Conservation (phyloP, 92 coral and sea anemone species). For the Parazoanthus swiftii region DNA sequence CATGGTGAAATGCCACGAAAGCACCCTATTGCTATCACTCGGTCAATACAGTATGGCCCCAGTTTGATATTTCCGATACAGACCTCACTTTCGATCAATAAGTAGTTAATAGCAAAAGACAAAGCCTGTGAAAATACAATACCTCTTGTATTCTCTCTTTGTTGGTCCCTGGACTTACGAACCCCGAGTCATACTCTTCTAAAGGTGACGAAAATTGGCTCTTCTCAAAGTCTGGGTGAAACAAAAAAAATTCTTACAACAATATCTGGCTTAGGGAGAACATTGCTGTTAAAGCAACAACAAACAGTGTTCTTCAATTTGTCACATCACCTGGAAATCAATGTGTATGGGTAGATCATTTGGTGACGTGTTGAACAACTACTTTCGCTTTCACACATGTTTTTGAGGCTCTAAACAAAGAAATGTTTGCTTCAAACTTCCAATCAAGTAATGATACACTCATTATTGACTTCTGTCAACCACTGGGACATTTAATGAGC, state of each 20-base stretch:
- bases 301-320: neutral
- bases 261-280: neutral
- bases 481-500: neutral
- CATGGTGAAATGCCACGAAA: no score
- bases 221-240: conserved; percentile 29
- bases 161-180: conserved; percentile 28
- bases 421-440: neutral
- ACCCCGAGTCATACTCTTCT: conserved; percentile 39
- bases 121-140: neutral
- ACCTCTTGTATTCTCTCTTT: conserved; percentile 9
- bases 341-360: neutral
- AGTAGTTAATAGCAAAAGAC: no score
- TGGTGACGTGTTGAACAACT: neutral
- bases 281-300: neutral
- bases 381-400: neutral
- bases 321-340: neutral
- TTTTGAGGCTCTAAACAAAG: neutral
- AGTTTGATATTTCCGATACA: no score
- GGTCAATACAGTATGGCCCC: no score
- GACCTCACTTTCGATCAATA: no score
- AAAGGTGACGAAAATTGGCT: neutral
- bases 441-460: conserved; percentile 20
- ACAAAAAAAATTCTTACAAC: neutral
- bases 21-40: no score
- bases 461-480: neutral